Evolutionary conservation across 2,113 vertebrate species (phyloP).

Genomic region (Sterna hirundo): DNA sequence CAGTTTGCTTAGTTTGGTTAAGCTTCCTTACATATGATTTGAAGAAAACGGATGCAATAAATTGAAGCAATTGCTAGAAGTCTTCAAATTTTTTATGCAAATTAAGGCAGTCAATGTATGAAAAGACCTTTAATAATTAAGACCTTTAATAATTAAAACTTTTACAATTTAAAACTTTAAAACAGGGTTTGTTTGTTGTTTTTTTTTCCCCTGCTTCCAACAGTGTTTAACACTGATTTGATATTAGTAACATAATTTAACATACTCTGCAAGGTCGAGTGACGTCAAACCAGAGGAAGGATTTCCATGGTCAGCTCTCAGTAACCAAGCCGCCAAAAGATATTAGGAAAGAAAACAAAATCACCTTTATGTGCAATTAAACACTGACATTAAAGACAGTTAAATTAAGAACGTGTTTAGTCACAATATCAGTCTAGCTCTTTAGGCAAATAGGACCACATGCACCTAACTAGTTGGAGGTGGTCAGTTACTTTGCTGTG

Average conservation of each 20-base stretch:
- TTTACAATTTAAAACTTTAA: background rate
- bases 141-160: background rate
- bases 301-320: background rate
- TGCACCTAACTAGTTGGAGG: background rate
- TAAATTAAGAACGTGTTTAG: background rate
- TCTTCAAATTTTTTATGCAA: constrained; percentile 8
- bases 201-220: background rate
- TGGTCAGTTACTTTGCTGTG: background rate
- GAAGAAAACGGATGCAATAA: background rate
- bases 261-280: background rate
- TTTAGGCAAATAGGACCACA: background rate
- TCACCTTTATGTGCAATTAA: background rate
- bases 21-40: background rate
- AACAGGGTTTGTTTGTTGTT: background rate
- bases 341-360: background rate
- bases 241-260: background rate
- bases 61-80: background rate
- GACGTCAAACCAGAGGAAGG: background rate
- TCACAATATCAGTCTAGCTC: background rate
- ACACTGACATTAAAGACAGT: background rate
- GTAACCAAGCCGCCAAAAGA: background rate
- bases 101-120: background rate
- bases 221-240: background rate
- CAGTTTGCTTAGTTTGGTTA: background rate
- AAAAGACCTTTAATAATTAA: constrained; percentile 31